Evolutionary conservation across 1,140 invertebrate species (phyloP).

Genomic region (Drosophila aff.): DNA sequence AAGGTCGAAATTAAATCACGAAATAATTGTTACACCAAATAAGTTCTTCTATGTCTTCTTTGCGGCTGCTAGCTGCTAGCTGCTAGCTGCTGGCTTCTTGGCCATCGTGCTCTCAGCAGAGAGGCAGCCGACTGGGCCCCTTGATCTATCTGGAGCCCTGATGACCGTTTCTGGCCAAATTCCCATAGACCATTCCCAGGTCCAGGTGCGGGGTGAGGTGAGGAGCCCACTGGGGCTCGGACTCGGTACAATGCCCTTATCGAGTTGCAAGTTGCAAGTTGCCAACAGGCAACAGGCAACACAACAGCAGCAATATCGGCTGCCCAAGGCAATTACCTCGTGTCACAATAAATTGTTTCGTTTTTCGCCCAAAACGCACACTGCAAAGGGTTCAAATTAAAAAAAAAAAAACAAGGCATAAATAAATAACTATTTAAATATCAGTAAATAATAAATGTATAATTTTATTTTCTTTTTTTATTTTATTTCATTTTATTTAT

Average conservation of each 20-base stretch:
- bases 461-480: neutral
- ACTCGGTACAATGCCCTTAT: slow-evolving; percentile 58
- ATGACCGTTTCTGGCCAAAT: slow-evolving; percentile 51
- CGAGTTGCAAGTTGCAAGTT: slow-evolving; percentile 41
- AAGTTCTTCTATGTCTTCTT: slow-evolving; percentile 69
- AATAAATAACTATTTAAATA: neutral
- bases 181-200: slow-evolving; percentile 17
- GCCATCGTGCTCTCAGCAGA: slow-evolving; percentile 24
- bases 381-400: neutral
- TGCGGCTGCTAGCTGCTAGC: neutral
- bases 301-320: slow-evolving; percentile 45
- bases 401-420: neutral
- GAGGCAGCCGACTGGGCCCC: slow-evolving; percentile 23
- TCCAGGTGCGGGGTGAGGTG: slow-evolving; percentile 16
- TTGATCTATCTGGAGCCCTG: slow-evolving; percentile 60
- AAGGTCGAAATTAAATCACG: slow-evolving; percentile 85
- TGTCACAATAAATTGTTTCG: slow-evolving; percentile 82
- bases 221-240: slow-evolving; percentile 24
- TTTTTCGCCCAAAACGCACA: slow-evolving; percentile 36
- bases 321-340: slow-evolving; percentile 72
- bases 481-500: no score
- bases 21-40: slow-evolving; percentile 84
- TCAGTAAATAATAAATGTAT: neutral
- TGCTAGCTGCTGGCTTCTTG: slow-evolving; percentile 3
- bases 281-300: slow-evolving; percentile 5